These are phyloP conservation scores for Sesia apiformis DNA, from an alignment of 2,888 invertebrate species.

Conservation along the genomic window DNA sequence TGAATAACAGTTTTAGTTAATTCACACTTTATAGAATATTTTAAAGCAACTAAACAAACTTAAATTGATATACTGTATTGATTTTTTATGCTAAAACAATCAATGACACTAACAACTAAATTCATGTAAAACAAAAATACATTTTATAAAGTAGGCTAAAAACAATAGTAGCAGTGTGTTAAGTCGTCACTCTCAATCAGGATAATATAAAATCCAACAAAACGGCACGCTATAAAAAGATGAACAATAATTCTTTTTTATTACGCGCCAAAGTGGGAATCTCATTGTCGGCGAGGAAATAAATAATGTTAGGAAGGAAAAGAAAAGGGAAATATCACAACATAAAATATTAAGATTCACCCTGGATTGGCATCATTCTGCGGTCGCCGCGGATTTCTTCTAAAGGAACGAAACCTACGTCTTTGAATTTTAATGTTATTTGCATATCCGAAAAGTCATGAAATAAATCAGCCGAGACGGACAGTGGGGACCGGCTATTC, in stretches of 20 bases:
- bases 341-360: constrained; percentile 74
- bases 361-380: constrained; percentile 72
- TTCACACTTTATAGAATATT: too few species aligned
- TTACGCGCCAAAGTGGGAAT: constrained; percentile 72
- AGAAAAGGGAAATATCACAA: constrained; percentile 71
- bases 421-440: constrained; percentile 73
- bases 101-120: background rate
- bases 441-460: constrained; percentile 74
- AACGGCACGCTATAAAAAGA: constrained; percentile 66
- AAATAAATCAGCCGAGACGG: constrained; percentile 73
- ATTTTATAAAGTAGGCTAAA: background rate
- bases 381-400: constrained; percentile 60
- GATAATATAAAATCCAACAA: constrained; percentile 60
- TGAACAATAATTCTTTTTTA: constrained; percentile 75
- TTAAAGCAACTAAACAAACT: too few species aligned
- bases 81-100: background rate
- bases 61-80: too few species aligned
- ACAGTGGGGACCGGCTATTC: constrained; percentile 64
- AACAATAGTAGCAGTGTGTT: constrained; percentile 8
- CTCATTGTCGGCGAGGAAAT: constrained; percentile 71
- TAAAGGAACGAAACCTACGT: constrained; percentile 59
- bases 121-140: background rate
- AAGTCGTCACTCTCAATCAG: constrained; percentile 53
- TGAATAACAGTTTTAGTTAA: too few species aligned
- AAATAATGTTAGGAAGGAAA: constrained; percentile 71